These are phyloP conservation scores for Lophotriccus pileatus DNA, from an alignment of 2,797 vertebrate genomes.

Conservation along the genomic window DNA sequence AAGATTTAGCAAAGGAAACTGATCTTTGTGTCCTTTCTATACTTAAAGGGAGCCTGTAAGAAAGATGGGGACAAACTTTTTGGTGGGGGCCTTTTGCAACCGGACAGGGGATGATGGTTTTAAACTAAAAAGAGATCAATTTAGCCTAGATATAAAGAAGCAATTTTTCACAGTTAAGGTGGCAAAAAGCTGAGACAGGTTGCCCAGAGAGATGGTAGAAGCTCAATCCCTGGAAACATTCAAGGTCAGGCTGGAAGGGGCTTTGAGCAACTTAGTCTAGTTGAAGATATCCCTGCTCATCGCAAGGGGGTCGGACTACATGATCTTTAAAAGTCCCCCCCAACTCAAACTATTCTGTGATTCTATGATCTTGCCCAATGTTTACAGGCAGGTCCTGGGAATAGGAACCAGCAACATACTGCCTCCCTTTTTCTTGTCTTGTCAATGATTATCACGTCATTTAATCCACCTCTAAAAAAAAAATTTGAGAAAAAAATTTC, in stretches of 20 bases:
- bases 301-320: neutral
- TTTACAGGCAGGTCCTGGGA: neutral
- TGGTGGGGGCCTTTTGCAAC: neutral
- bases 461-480: neutral
- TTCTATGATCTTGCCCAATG: neutral
- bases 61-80: neutral
- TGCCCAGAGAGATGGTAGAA: neutral
- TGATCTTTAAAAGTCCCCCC: neutral
- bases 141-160: neutral
- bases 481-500: neutral
- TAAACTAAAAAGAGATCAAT: too few relatives aligned
- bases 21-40: neutral
- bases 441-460: neutral
- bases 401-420: neutral
- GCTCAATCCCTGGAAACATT: neutral
- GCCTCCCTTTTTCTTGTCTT: neutral
- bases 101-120: neutral
- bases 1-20: neutral
- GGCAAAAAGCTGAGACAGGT: neutral
- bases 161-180: neutral
- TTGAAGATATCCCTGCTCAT: neutral
- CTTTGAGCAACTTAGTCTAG: neutral
- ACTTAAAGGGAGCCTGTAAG: accelerated
- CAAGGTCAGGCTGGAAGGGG: neutral
- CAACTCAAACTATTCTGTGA: neutral